A percentile compares a stretch with the other conserved stretches of the same genome.
These are phyloP conservation scores for Drosophila nikananu DNA, from an alignment of 1,140 invertebrate genomes.

Conservation along the genomic window DNA sequence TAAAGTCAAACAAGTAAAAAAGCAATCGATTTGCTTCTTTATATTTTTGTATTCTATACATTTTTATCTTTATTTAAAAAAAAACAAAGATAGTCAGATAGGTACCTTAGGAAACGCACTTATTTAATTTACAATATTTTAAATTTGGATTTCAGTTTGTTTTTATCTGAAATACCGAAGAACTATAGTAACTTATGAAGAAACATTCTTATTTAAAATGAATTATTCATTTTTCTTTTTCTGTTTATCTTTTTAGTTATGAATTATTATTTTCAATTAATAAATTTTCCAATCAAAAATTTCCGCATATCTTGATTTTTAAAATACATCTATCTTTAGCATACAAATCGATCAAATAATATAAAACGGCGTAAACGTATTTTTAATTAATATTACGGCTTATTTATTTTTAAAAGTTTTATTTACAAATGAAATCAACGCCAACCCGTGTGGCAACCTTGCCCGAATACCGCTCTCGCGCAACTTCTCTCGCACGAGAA, in stretches of 20 bases:
- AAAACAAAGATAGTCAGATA: background rate
- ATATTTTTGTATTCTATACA: no score
- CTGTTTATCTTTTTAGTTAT: background rate
- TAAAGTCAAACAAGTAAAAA: background rate
- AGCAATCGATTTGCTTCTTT: background rate
- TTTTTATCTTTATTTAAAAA: no score
- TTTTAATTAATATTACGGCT: no score
- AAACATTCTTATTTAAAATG: background rate
- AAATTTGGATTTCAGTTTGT: background rate
- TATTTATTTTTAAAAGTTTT: no score
- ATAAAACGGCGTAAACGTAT: background rate
- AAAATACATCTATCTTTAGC: background rate
- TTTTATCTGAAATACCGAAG: no score
- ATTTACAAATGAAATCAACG: background rate
- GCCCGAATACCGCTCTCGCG: constrained; percentile 23
- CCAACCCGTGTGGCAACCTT: constrained; percentile 49
- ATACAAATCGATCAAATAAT: background rate
- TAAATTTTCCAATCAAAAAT: background rate
- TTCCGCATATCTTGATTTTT: background rate
- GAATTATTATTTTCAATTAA: no score
- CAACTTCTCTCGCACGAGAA: constrained; percentile 28
- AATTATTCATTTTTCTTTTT: background rate
- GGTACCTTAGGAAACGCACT: background rate
- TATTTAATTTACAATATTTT: background rate
- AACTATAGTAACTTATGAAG: background rate